These are phyloP conservation scores for Amniataba percoides DNA, from an alignment of 2,797 vertebrate species.

Conservation along the genomic window DNA sequence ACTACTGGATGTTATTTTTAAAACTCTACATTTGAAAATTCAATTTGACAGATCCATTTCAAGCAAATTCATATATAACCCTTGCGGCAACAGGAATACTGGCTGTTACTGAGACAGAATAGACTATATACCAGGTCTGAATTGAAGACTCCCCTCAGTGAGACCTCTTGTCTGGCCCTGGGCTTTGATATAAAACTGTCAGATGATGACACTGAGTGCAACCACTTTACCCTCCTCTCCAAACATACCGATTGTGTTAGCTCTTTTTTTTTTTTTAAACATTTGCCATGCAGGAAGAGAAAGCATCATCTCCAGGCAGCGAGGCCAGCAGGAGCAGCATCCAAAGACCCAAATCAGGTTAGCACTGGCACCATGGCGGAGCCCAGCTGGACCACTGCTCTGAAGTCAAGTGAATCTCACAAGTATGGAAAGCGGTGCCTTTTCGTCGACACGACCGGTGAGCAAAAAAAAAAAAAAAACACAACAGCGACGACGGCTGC, in stretches of 20 bases:
- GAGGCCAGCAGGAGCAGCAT: conserved; percentile 16
- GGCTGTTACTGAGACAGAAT: conserved; percentile 46
- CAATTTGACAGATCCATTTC: conserved; percentile 41
- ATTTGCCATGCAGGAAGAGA: conserved; percentile 26
- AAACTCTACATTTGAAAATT: conserved; percentile 42
- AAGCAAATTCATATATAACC: conserved; percentile 18
- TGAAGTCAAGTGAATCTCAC: conserved; percentile 57
- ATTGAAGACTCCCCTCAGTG: conserved; percentile 55
- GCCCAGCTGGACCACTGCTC: conserved; percentile 53
- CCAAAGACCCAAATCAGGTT: conserved; percentile 54
- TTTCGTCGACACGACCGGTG: conserved; percentile 16
- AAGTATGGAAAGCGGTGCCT: conserved; percentile 45
- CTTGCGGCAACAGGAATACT: conserved; percentile 17
- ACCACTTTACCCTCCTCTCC: conserved; percentile 54
- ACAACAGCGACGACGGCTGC: conserved; percentile 8
- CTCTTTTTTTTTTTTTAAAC: conserved; percentile 6
- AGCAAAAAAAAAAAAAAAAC: conserved; percentile 24
- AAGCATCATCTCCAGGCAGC: conserved; percentile 12
- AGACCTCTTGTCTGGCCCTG: conserved; percentile 63
- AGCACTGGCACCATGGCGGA: conserved; percentile 29
- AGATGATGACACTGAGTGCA: conserved; percentile 80
- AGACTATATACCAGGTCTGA: conserved; percentile 39
- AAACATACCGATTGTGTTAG: conserved; percentile 48
- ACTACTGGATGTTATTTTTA: neutral
- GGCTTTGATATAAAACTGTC: conserved; percentile 75